These are phyloP conservation scores for Bovichtus diacanthus DNA, from an alignment of 2,797 vertebrate species.

Conservation along the genomic window DNA sequence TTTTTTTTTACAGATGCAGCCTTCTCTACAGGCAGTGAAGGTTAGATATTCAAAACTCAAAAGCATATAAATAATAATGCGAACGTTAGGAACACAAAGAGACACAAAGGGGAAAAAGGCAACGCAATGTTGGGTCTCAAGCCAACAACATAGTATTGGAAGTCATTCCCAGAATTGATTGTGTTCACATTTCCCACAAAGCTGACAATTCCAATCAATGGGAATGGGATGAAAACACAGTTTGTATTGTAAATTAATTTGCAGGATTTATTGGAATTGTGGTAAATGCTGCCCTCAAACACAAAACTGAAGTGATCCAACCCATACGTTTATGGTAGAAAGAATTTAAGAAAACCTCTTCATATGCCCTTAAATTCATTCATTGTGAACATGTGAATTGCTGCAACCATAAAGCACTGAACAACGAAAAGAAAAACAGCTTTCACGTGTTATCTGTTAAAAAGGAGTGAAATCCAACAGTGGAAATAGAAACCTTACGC, in stretches of 20 bases:
- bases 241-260: slow-evolving; percentile 51
- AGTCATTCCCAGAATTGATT: slow-evolving; percentile 61
- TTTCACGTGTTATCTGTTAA: slow-evolving; percentile 50
- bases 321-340: background rate
- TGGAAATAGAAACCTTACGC: slow-evolving; percentile 56
- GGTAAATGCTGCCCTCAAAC: slow-evolving; percentile 7
- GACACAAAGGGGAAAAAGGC: background rate
- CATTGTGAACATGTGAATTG: background rate
- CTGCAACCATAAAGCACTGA: background rate
- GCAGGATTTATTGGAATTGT: background rate
- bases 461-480: slow-evolving; percentile 45
- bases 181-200: slow-evolving; percentile 66
- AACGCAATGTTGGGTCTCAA: slow-evolving; percentile 3
- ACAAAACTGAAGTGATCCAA: slow-evolving; percentile 11
- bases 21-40: background rate
- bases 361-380: background rate
- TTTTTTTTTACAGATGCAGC: background rate
- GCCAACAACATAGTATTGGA: slow-evolving; percentile 37
- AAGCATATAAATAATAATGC: slow-evolving; percentile 2
- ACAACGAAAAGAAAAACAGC: too few species aligned
- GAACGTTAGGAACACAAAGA: background rate
- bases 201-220: slow-evolving; percentile 50
- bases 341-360: background rate
- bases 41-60: background rate
- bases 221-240: slow-evolving; percentile 48